phyloP scores from a whole-genome alignment of 2,113 vertebrate genomes.

The Cephalophus harveyi region DNA sequence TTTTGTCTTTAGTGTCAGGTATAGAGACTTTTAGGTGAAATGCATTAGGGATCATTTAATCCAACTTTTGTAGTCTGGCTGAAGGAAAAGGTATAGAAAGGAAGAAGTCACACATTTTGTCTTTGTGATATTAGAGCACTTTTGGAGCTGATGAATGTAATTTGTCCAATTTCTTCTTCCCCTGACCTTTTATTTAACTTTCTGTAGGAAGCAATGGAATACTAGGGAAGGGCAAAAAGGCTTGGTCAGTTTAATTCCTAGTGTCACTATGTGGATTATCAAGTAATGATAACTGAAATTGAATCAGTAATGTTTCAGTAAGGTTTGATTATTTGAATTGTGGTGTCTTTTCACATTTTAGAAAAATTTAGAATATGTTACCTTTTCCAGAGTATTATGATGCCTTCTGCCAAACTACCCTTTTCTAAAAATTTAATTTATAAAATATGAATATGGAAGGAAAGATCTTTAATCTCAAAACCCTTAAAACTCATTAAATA shows the following conservation, averaged over 20 bases:
- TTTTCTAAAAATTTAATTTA: not conserved
- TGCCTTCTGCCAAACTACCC: not conserved
- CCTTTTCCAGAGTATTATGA: not conserved
- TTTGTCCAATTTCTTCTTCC: not conserved
- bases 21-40: not conserved
- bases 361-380: not conserved
- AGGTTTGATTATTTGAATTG: not conserved
- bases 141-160: not conserved
- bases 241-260: not conserved
- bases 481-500: not conserved
- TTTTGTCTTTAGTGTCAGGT: not conserved
- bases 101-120: not conserved
- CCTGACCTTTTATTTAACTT: not conserved
- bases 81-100: not conserved
- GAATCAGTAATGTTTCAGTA: not conserved
- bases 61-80: not conserved
- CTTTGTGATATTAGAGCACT: not conserved
- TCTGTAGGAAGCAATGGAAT: not conserved
- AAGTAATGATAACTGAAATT: not conserved
- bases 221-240: not conserved
- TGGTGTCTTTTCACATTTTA: not conserved
- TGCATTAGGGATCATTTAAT: not conserved
- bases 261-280: not conserved
- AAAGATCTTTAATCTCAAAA: not conserved
- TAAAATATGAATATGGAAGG: not conserved